Evolutionary conservation across 2,797 vertebrate genomes (phyloP).

Genomic region (Sternotherus odoratus): DNA sequence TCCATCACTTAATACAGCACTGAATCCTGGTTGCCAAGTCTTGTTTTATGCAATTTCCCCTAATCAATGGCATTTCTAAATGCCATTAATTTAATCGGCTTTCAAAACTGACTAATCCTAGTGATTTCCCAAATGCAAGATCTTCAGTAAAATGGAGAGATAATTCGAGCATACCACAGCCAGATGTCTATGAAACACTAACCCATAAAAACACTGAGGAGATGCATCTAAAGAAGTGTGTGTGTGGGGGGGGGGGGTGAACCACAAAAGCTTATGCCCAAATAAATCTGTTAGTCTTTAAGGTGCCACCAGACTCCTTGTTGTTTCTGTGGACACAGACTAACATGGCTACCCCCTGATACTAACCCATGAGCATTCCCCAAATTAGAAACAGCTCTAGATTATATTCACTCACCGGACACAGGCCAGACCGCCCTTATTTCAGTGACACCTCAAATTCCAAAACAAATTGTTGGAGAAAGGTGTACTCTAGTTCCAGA

Average conservation of each 20-base stretch:
- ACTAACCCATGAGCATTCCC: not conserved
- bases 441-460: not conserved
- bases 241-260: no score
- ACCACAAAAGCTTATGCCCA: no score
- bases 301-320: no score
- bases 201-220: not conserved
- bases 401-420: no score
- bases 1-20: not conserved
- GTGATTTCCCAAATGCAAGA: not conserved
- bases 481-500: not conserved
- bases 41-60: not conserved
- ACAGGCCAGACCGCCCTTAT: not conserved
- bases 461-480: not conserved
- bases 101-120: not conserved
- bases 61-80: not conserved
- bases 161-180: not conserved
- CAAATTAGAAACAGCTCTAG: not conserved
- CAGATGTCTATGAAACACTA: not conserved
- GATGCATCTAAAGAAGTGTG: no score
- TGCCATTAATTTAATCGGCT: not conserved
- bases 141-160: not conserved
- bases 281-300: no score
- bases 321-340: no score
- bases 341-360: no score
- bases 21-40: not conserved